A percentile compares a stretch with the other conserved stretches of the same genome.
Evolutionary conservation across 2,888 invertebrate species (phyloP).

Genomic region (Agapostemon virescens): DNA sequence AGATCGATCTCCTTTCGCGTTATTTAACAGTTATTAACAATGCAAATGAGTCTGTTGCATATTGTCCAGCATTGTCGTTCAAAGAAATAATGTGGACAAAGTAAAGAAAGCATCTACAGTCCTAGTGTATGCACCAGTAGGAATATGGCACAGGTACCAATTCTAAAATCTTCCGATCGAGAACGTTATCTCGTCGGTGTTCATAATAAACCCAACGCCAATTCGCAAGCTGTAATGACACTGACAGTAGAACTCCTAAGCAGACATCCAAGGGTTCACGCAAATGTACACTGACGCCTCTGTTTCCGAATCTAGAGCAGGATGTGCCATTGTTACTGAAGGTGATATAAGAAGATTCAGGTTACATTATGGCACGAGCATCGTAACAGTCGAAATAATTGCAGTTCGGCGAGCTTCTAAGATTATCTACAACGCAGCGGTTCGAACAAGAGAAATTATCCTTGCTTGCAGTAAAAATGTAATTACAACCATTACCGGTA

Average conservation of each 20-base stretch:
- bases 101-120: no score
- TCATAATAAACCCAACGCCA: not conserved
- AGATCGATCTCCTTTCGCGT: no score
- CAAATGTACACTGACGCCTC: not conserved
- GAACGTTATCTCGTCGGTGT: not conserved
- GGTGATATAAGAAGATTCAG: slow-evolving; percentile 1
- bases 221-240: not conserved
- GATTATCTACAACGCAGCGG: not conserved
- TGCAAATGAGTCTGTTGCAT: no score
- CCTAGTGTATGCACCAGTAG: no score
- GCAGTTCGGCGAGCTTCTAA: not conserved
- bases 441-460: not conserved
- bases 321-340: not conserved
- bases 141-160: no score
- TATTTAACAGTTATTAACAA: no score
- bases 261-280: not conserved
- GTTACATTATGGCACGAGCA: not conserved
- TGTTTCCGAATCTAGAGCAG: not conserved
- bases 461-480: not conserved
- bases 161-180: not conserved
- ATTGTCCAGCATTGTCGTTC: no score
- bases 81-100: no score
- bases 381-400: not conserved
- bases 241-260: not conserved
- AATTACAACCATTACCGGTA: no score